A percentile compares a stretch with the other conserved stretches of the same genome.
phyloP scores from a whole-genome alignment of 2,797 vertebrate genomes.

The Tolypeutes matacus region DNA sequence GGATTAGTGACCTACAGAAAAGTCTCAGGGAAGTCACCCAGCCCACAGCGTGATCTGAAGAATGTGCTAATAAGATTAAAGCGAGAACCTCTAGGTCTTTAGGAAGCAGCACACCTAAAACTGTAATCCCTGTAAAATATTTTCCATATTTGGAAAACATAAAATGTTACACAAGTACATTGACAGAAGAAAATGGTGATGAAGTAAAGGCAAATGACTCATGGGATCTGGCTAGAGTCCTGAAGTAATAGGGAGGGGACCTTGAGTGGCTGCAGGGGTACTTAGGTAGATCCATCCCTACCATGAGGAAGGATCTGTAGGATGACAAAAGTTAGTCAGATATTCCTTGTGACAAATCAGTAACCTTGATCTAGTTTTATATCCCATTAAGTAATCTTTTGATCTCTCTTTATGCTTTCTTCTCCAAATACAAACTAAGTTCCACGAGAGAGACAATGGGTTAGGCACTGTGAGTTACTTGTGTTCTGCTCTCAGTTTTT shows the following conservation, averaged over 20 bases:
- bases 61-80: conserved; percentile 75
- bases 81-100: conserved; percentile 48
- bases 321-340: neutral
- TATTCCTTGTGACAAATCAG: neutral
- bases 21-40: neutral
- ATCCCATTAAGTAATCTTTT: neutral
- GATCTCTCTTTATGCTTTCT: conserved; percentile 12
- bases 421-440: neutral
- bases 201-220: neutral
- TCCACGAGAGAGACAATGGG: neutral
- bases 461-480: neutral
- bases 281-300: neutral
- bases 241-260: neutral
- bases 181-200: neutral
- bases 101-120: conserved; percentile 56
- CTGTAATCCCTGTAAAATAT: conserved; percentile 49
- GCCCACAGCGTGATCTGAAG: conserved; percentile 19
- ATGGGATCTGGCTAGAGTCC: neutral
- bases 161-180: neutral
- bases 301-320: neutral
- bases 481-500: conserved; percentile 43
- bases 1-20: conserved; percentile 56
- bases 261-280: neutral
- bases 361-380: conserved; percentile 20
- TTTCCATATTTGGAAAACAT: conserved; percentile 71